Evolutionary conservation across 1,140 invertebrate genomes (phyloP).

Genomic region (Drusus annulatus): DNA sequence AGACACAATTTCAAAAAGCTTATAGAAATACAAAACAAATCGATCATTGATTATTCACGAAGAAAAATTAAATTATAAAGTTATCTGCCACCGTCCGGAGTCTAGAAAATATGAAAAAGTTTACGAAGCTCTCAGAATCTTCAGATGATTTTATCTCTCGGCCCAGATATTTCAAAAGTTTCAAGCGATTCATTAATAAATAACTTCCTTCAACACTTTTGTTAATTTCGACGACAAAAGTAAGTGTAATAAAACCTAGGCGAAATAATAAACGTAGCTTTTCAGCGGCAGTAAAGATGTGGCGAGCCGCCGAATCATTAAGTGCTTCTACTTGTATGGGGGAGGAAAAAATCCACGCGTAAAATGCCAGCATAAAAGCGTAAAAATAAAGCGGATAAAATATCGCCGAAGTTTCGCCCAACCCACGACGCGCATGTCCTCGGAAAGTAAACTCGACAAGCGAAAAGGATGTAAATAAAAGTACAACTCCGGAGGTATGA

Average conservation of each 20-base stretch:
- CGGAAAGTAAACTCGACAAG: slow-evolving; percentile 16
- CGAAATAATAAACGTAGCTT: slow-evolving; percentile 6
- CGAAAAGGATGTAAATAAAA: slow-evolving; percentile 32
- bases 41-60: too few species aligned
- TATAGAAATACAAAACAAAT: too few species aligned
- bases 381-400: slow-evolving; percentile 33
- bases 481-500: slow-evolving; percentile 15
- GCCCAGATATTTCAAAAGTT: slow-evolving; percentile 24
- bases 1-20: too few species aligned
- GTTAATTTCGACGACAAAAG: slow-evolving; percentile 19
- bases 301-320: slow-evolving; percentile 18
- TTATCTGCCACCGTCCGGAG: background rate
- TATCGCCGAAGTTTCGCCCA: slow-evolving; percentile 17
- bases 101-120: background rate
- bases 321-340: slow-evolving; percentile 27
- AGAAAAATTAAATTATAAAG: background rate
- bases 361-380: background rate
- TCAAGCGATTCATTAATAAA: slow-evolving; percentile 16
- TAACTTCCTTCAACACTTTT: slow-evolving; percentile 20
- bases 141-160: background rate
- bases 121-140: background rate
- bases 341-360: slow-evolving; percentile 8
- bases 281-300: background rate
- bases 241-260: slow-evolving; percentile 11
- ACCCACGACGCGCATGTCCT: background rate